Conservation (phyloP, 2,113 vertebrate species). For the Micronisus gabar region DNA sequence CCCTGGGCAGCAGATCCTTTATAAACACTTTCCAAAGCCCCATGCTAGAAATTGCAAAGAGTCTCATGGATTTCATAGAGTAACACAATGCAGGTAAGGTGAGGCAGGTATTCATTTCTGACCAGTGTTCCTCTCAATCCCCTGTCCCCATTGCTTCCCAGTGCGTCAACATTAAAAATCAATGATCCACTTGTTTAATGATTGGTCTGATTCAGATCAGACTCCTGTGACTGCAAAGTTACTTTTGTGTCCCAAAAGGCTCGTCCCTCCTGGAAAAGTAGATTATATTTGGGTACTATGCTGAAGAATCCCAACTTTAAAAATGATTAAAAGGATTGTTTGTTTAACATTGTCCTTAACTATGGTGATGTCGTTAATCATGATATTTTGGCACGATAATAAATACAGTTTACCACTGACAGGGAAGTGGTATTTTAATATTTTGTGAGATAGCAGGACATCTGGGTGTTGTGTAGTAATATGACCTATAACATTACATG, state of each 20-base stretch:
- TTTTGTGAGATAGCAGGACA: background rate
- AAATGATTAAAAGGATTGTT: background rate
- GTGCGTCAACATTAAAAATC: background rate
- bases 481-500: background rate
- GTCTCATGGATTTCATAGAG: background rate
- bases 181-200: background rate
- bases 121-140: background rate
- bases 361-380: background rate
- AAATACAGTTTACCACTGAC: background rate
- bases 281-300: background rate
- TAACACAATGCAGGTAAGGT: background rate
- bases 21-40: background rate
- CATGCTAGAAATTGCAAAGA: background rate
- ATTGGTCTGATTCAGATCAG: background rate
- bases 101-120: background rate
- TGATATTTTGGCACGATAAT: background rate
- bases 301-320: background rate
- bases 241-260: background rate
- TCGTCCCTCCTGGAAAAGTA: background rate
- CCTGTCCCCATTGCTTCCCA: background rate
- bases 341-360: background rate
- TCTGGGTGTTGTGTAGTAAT: background rate
- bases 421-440: background rate
- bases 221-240: background rate
- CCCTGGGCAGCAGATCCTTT: background rate